A percentile compares a stretch with the other conserved stretches of the same genome.
Conservation (phyloP, 2,888 invertebrate genomes). For the Saturnia japonica region DNA sequence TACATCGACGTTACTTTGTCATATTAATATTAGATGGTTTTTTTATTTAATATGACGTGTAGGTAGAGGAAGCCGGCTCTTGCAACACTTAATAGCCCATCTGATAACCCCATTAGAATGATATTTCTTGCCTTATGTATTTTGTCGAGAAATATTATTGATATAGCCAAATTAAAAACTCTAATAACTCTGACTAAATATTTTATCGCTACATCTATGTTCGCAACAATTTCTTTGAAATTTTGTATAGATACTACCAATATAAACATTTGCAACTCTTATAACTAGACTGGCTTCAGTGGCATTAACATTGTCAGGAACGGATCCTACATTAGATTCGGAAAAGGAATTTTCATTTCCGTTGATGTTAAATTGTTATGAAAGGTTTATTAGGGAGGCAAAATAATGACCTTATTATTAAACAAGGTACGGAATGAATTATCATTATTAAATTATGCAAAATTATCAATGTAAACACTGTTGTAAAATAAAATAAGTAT, state of each 20-base stretch:
- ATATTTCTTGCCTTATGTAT: too few species aligned
- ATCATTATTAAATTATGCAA: not conserved
- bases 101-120: too few species aligned
- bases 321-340: constrained; percentile 42
- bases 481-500: not conserved
- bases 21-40: too few species aligned
- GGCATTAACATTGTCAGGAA: constrained; percentile 48
- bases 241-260: not conserved
- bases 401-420: not conserved
- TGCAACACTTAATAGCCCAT: too few species aligned
- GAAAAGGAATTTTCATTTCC: constrained; percentile 39
- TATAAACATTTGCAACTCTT: constrained; percentile 22
- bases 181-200: too few species aligned
- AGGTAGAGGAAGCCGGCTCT: too few species aligned
- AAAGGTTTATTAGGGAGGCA: constrained; percentile 29
- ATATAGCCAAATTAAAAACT: too few species aligned
- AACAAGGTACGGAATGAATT: not conserved
- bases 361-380: constrained; percentile 32
- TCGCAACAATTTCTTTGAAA: not conserved
- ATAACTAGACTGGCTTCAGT: constrained; percentile 40
- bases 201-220: too few species aligned
- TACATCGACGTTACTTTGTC: too few species aligned
- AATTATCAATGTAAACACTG: not conserved
- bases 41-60: too few species aligned
- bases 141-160: too few species aligned